Conservation (phyloP, 2,797 vertebrate genomes). For the Periophthalmus magnuspinnatus region DNA sequence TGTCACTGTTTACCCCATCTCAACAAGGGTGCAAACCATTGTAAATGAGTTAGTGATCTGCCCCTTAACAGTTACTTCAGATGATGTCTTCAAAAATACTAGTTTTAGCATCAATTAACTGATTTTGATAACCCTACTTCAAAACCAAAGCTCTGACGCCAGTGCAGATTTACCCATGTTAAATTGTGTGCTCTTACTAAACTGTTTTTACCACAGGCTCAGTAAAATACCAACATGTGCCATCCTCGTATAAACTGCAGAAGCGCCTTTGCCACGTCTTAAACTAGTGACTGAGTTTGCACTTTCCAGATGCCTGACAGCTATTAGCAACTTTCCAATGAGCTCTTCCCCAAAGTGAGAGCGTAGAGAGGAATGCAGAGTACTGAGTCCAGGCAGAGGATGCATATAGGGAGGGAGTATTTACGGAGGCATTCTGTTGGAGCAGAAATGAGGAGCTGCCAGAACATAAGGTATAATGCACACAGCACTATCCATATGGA, state of each 20-base stretch:
- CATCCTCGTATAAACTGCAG: too few relatives aligned
- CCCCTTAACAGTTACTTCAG: not conserved
- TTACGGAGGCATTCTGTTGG: conserved; percentile 16
- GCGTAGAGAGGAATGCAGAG: not conserved
- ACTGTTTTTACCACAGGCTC: not conserved
- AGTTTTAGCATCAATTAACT: too few relatives aligned
- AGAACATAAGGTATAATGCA: not conserved
- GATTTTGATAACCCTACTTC: too few relatives aligned
- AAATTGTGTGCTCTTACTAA: too few relatives aligned
- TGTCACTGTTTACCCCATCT: too few relatives aligned
- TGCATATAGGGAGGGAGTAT: not conserved
- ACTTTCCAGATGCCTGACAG: not conserved
- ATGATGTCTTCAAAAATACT: not conserved
- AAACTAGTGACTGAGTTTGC: not conserved
- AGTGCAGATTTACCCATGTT: too few relatives aligned
- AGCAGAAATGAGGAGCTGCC: conserved; percentile 33
- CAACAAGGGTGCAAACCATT: too few relatives aligned
- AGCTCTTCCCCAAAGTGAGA: conserved; percentile 10
- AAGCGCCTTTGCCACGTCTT: not conserved
- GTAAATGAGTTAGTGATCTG: not conserved
- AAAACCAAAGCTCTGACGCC: too few relatives aligned
- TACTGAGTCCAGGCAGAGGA: not conserved
- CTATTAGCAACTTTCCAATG: conserved; percentile 15
- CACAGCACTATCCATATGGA: conserved; percentile 1
- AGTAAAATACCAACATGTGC: not conserved